Evolutionary conservation across 2,888 invertebrate genomes (phyloP), one percentile per base, ranked within the genome.

Genomic region (Chrysolina haemoptera): DNA sequence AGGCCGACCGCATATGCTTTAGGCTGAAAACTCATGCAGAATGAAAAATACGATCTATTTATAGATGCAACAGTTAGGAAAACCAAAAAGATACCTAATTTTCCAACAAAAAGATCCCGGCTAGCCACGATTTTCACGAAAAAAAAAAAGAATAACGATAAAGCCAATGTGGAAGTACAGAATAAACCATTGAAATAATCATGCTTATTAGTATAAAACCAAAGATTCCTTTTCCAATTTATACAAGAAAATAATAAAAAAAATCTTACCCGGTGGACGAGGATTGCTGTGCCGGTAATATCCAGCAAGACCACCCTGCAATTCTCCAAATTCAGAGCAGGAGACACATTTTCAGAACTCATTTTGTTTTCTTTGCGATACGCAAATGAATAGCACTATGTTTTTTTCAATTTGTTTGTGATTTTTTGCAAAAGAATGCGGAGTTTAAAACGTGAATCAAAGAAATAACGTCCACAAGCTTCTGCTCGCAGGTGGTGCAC

Each of bases 281-380:
- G 94, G 85, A 95, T 95, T 84, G 94, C 95, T 81, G 96, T 96
- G 84, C 96, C 96, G 89, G 53, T 53, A 53, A 53, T 53, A 53
- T 96, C 96, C 84, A 96, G 89, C 82, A 96, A 88, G 80, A 93
- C 89, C 84, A 91, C 90, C 87, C 89, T 90, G 85, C 90, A 90
- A 87, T 91, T 91, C 86, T 86, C 86, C 73, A 86, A 79, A 76
- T 81, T 82, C 27, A 80, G 69, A 62, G 77, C 78, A 73, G 78
- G 75, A 71, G 78, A 76, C 40, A 48, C 64, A 78, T 78, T 79
- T 77, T 79, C 80, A 16, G 76, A 82, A 35, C 59, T 35, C 59
- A 59, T 59, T 59, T 35, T 59, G 59, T 59, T 22, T 59, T 27
- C n/a, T 59, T 35, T 16, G n/a, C n/a, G 35, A 27, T 59, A 59